Conservation (phyloP, 2,888 invertebrate genomes). For the Lepidocyrtoides sp. region DNA sequence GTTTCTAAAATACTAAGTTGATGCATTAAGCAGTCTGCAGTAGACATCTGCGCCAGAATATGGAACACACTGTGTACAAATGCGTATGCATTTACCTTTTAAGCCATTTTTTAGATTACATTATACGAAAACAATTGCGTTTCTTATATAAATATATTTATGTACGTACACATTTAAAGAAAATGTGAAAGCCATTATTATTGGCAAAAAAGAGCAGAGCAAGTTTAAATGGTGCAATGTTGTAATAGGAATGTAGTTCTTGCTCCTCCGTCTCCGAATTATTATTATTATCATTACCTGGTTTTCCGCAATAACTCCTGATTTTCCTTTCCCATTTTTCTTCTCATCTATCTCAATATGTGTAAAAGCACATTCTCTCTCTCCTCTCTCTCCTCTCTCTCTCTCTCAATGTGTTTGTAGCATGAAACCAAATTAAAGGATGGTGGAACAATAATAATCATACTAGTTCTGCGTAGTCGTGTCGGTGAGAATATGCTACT, state of each 20-base stretch:
- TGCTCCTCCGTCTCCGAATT: constrained; percentile 5
- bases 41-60: neutral
- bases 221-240: neutral
- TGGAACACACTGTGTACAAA: neutral
- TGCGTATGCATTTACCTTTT: neutral
- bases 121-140: constrained; percentile 21
- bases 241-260: constrained; percentile 43
- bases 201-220: neutral
- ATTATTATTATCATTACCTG: constrained; percentile 69
- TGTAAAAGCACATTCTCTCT: neutral
- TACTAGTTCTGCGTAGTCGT: neutral
- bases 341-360: constrained; percentile 45
- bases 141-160: neutral
- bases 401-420: neutral
- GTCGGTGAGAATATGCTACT: neutral
- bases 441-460: constrained; percentile 8
- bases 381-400: neutral
- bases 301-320: constrained; percentile 66
- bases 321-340: constrained; percentile 57
- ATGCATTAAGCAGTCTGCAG: neutral
- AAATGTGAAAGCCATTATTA: constrained; percentile 49
- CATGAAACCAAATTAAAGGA: constrained; percentile 60
- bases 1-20: neutral
- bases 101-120: constrained; percentile 37
- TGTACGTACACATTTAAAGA: neutral